Conservation (phyloP, 2,113 vertebrate species). For the Odontophorus gujanensis region DNA sequence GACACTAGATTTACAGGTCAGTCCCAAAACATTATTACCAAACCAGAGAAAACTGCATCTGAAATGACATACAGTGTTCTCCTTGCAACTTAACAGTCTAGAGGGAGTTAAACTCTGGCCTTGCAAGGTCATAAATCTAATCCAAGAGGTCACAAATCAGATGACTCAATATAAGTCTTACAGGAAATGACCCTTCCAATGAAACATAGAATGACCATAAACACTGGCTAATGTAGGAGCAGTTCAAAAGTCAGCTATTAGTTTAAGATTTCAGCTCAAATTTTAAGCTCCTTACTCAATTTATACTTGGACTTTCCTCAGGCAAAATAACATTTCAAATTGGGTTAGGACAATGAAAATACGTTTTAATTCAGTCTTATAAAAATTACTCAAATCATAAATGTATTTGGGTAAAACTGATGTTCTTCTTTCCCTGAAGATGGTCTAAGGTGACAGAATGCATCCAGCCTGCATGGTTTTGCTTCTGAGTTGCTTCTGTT, state of each 20-base stretch:
- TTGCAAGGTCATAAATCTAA: slow-evolving; percentile 55
- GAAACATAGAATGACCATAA: slow-evolving; percentile 1
- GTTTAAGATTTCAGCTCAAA: slow-evolving; percentile 10
- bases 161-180: slow-evolving; percentile 25
- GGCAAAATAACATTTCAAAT: not conserved
- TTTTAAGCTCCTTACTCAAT: not conserved
- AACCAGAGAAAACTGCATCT: not conserved
- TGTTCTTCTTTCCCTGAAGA: not conserved
- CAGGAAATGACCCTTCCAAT: slow-evolving; percentile 56
- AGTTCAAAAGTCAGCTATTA: slow-evolving; percentile 14
- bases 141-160: slow-evolving; percentile 45
- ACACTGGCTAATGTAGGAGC: not conserved
- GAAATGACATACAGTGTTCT: not conserved
- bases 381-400: not conserved
- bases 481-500: not conserved
- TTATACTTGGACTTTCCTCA: not conserved
- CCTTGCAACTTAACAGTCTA: slow-evolving; percentile 10
- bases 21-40: not conserved
- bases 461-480: accelerated
- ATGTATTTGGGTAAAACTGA: not conserved
- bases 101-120: slow-evolving; percentile 29
- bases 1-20: not conserved
- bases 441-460: not conserved
- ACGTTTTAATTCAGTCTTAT: not conserved
- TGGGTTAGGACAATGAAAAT: not conserved